Conservation (phyloP, 2,888 invertebrate species). For the Erebia ligea region DNA sequence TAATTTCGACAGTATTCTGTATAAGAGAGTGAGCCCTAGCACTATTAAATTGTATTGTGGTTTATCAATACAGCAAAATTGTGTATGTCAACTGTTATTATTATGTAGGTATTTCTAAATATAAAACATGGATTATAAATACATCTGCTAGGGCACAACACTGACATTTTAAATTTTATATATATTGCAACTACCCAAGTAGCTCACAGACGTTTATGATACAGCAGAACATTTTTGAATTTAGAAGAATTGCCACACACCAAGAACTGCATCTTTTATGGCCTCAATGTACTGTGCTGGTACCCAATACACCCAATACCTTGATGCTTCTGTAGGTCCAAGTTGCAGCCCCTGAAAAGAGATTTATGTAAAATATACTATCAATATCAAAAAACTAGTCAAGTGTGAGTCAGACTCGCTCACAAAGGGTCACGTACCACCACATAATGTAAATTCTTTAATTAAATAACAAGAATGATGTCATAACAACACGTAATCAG, state of each 20-base stretch:
- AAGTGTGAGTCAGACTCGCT: too few relatives aligned
- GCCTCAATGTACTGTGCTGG: constrained; percentile 95
- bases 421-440: too few relatives aligned
- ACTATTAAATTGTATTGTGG: constrained; percentile 22
- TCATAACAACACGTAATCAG: too few relatives aligned
- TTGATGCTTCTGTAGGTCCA: constrained; percentile 95
- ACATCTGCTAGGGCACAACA: constrained; percentile 41
- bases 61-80: constrained; percentile 33
- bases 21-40: constrained; percentile 37
- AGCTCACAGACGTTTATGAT: constrained; percentile 61
- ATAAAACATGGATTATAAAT: constrained; percentile 36
- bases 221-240: constrained; percentile 47
- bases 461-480: too few relatives aligned
- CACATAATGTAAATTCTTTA: too few relatives aligned
- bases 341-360: constrained; percentile 90
- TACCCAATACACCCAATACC: constrained; percentile 98
- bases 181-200: constrained; percentile 78
- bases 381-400: neutral
- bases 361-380: constrained; percentile 11
- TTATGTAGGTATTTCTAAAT: constrained; percentile 38
- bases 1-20: constrained; percentile 26
- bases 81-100: constrained; percentile 34
- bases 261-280: constrained; percentile 94
- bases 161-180: constrained; percentile 54
- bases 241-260: constrained; percentile 92